Base-by-base conservation (phyloP, 2,797 vertebrate species). In the Falco naumanni region DNA sequence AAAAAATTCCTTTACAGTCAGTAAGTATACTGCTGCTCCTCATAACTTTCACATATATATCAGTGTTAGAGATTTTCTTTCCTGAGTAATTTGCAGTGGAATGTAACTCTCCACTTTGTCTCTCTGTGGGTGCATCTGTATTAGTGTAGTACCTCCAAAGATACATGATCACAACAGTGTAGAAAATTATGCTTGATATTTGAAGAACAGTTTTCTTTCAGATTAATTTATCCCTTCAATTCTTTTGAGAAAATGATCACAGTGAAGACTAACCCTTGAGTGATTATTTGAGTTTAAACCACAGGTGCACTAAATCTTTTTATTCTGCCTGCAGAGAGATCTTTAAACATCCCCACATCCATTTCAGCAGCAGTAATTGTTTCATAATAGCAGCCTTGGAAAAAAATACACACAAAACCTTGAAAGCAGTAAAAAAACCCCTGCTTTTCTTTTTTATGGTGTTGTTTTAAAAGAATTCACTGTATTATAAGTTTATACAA, bases 221-320 rank as follows among this genome's bases (percentile, higher is more conserved):
- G 83, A 87, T 85, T 92, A 95, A 91, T 90, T 94, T 90, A 87
- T 84, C 37, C 41, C 26, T 89, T 91, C 48, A 78, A 20, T 83
- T 94, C 76, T 78, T 78, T 59, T 68, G 21, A 61, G 61, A 89
- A 96, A 95, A 94, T 50, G 93, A 64, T 75, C 64, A 75, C 53
- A 51, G 47, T 77, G 64, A 94, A 95, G 37, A 83, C 68, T 93
- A 81, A 94, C 64, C 41, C 63, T 60, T 71, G 68, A 91, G 71
- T 45, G 64, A 82, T 89, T 79, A 61, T 82, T 78, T 93, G 81
- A 71, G 18, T 84, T 91, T 68, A 95, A 91, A 78, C 94, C 19
- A 9, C 87, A 97, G 94, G 75, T 93, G 57, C 34, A 89, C 41
- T 57, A 89, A 93, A 94, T 91, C 48, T 81, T 93, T 94, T 94